These are phyloP conservation scores for Neogale vison DNA, from an alignment of 2,113 vertebrate genomes.

Conservation along the genomic window DNA sequence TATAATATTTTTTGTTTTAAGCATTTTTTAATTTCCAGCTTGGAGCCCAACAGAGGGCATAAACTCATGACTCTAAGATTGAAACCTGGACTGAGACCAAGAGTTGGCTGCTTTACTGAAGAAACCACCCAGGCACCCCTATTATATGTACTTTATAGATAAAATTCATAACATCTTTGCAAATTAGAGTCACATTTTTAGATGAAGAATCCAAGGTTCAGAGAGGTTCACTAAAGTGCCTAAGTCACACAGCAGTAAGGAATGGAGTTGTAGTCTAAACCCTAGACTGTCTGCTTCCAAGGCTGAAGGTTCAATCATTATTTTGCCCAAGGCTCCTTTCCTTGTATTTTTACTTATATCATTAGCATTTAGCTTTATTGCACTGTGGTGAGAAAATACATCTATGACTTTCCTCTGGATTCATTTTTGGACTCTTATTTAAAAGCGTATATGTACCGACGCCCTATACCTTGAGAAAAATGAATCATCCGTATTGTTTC, in stretches of 20 bases:
- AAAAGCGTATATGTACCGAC: neutral
- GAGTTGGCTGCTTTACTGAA: neutral
- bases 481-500: neutral
- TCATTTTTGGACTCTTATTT: neutral
- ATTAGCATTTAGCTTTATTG: conserved; percentile 16
- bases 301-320: neutral
- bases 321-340: neutral
- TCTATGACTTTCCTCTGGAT: neutral
- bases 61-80: neutral
- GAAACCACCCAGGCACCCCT: neutral
- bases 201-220: neutral
- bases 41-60: neutral
- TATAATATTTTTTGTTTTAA: neutral
- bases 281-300: neutral
- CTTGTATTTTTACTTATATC: neutral
- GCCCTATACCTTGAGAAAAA: neutral
- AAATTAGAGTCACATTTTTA: neutral
- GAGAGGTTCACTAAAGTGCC: neutral
- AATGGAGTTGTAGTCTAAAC: neutral
- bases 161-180: neutral
- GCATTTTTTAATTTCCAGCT: neutral
- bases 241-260: neutral
- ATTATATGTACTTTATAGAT: neutral
- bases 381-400: neutral
- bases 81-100: neutral